A percentile compares a stretch with the other conserved stretches of the same genome.
phyloP scores from a whole-genome alignment of 2,113 vertebrate genomes.

The Podarcis muralis region DNA sequence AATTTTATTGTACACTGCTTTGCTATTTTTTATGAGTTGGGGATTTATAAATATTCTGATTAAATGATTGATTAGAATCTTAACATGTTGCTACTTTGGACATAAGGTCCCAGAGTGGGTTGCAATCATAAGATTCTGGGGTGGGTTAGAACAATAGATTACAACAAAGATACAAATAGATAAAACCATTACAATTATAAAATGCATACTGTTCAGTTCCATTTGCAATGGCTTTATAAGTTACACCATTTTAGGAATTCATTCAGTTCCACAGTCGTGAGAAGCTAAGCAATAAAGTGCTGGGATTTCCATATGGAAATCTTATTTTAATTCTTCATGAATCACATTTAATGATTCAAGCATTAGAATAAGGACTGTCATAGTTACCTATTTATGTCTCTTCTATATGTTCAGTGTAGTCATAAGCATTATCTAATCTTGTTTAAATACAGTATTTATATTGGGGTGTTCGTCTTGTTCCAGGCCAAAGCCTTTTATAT shows the following conservation, averaged over 20 bases:
- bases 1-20: too few relatives aligned
- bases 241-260: not conserved
- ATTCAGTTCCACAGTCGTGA: not conserved
- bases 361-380: not conserved
- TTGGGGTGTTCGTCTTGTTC: constrained; percentile 45
- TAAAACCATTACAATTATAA: too few relatives aligned
- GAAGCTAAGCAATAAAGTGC: not conserved
- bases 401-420: not conserved
- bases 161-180: too few relatives aligned
- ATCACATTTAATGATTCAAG: not conserved
- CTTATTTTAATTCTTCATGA: not conserved
- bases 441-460: not conserved
- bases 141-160: too few relatives aligned
- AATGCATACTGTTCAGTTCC: too few relatives aligned
- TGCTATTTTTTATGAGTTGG: too few relatives aligned
- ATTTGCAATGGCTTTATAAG: too few relatives aligned
- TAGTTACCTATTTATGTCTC: not conserved
- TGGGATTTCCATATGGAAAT: not conserved
- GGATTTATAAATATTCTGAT: too few relatives aligned
- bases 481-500: constrained; percentile 91
- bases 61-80: not conserved
- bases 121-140: too few relatives aligned
- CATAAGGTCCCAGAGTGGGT: not conserved
- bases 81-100: not conserved
- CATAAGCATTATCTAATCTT: not conserved